Percentiles rank a stretch among this genome's conserved stretches.
phyloP scores from a whole-genome alignment of 1,140 invertebrate genomes.

The Heliconius hermathena region DNA sequence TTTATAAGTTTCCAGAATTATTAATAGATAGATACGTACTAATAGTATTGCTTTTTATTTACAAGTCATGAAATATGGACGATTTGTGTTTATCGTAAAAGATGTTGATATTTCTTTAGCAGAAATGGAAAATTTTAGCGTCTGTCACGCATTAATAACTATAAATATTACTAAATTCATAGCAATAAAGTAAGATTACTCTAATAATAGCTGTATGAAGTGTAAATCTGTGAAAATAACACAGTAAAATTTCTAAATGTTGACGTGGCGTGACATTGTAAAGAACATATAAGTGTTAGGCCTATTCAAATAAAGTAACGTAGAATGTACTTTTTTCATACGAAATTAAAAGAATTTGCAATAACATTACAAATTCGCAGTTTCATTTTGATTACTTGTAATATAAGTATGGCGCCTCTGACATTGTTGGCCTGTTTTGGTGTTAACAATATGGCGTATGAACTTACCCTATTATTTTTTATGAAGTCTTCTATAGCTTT shows the following conservation, averaged over 20 bases:
- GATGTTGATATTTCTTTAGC: constrained; percentile 16
- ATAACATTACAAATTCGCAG: constrained; percentile 67
- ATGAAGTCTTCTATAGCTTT: constrained; percentile 95
- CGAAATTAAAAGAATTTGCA: constrained; percentile 42
- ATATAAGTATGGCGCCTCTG: constrained; percentile 79
- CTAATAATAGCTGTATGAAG: constrained; percentile 78
- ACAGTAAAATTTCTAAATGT: constrained; percentile 77
- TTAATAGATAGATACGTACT: not conserved
- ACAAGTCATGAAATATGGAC: constrained; percentile 21
- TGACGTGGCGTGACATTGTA: constrained; percentile 79
- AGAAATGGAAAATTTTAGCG: constrained; percentile 35
- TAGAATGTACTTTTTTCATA: constrained; percentile 23
- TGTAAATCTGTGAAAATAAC: constrained; percentile 79
- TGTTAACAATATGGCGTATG: constrained; percentile 78
- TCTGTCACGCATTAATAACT: constrained; percentile 55
- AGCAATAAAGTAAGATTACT: constrained; percentile 67
- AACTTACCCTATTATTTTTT: constrained; percentile 91
- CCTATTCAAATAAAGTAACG: constrained; percentile 45
- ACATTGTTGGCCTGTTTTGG: constrained; percentile 80
- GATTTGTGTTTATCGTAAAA: constrained; percentile 45
- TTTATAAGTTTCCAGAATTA: not conserved
- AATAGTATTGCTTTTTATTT: constrained; percentile 5
- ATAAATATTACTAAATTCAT: constrained; percentile 51
- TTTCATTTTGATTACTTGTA: constrained; percentile 79
- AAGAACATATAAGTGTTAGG: constrained; percentile 49